Conservation (phyloP, 2,888 invertebrate genomes). For the Phrixothrix hirtus region DNA sequence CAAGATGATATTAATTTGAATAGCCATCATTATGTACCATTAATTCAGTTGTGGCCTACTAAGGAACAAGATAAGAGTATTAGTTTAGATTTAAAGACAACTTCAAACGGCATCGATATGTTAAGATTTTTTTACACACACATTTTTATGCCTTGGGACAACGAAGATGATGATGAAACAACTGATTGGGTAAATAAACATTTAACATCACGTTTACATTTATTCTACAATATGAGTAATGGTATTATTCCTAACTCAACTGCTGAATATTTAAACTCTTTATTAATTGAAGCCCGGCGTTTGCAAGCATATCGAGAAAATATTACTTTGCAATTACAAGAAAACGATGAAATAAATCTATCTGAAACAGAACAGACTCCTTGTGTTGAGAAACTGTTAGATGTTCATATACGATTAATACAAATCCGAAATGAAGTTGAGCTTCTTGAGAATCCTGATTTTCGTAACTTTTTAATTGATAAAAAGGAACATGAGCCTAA, state of each 20-base stretch:
- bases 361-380: conserved; percentile 43
- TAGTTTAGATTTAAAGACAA: conserved; percentile 62
- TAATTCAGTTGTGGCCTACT: conserved; percentile 68
- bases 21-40: conserved; percentile 63
- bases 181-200: conserved; percentile 63
- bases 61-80: conserved; percentile 62
- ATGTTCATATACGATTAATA: conserved; percentile 60
- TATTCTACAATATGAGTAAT: conserved; percentile 64
- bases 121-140: conserved; percentile 68
- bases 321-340: not conserved
- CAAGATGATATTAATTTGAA: conserved; percentile 67
- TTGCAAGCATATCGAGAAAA: conserved; percentile 58
- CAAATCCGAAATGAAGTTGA: conserved; percentile 65
- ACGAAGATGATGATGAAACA: conserved; percentile 65
- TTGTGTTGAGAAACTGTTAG: conserved; percentile 58
- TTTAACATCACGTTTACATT: conserved; percentile 59
- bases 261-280: conserved; percentile 58
- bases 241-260: conserved; percentile 58
- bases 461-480: conserved; percentile 58
- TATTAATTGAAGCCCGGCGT: conserved; percentile 61
- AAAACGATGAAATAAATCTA: not conserved
- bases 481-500: conserved; percentile 36
- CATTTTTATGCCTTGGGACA: conserved; percentile 75
- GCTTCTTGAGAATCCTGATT: conserved; percentile 63
- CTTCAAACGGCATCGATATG: conserved; percentile 68